These are phyloP conservation scores for Gyps fulvus DNA, from an alignment of 2,113 vertebrate genomes.

Conservation along the genomic window DNA sequence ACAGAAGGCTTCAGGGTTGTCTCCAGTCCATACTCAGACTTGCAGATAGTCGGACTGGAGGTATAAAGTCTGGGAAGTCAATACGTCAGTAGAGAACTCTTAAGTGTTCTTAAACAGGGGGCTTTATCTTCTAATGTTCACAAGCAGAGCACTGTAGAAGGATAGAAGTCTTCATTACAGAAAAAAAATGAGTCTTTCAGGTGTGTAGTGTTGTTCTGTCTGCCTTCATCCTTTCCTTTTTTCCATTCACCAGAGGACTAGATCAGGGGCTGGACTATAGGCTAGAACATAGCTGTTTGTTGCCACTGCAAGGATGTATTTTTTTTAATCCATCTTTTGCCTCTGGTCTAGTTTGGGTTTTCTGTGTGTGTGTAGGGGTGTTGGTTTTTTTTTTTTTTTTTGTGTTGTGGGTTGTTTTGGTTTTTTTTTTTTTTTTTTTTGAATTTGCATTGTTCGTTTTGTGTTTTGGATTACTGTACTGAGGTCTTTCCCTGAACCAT, in stretches of 20 bases:
- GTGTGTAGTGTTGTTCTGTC: neutral
- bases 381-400: too few relatives aligned
- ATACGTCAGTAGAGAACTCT: neutral
- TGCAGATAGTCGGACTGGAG: neutral
- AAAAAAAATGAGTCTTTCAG: neutral
- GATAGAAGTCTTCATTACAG: neutral
- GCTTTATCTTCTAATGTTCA: neutral
- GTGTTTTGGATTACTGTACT: neutral
- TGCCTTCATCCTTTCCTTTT: neutral
- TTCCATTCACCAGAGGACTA: neutral
- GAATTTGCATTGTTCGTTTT: neutral
- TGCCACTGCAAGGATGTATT: neutral
- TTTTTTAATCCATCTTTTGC: neutral
- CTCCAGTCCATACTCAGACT: neutral
- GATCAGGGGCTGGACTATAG: neutral
- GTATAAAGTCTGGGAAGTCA: neutral
- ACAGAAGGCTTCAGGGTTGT: neutral
- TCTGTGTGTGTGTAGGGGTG: too few relatives aligned
- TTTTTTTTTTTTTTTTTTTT: neutral
- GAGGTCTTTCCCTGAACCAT: neutral
- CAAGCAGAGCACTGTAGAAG: neutral
- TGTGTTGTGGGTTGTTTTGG: too few relatives aligned
- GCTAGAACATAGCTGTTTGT: neutral
- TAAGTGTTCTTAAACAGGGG: neutral
- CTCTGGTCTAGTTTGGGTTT: neutral